These are phyloP conservation scores for Chascanopsetta lugubris DNA, from an alignment of 2,113 vertebrate species.

Conservation along the genomic window DNA sequence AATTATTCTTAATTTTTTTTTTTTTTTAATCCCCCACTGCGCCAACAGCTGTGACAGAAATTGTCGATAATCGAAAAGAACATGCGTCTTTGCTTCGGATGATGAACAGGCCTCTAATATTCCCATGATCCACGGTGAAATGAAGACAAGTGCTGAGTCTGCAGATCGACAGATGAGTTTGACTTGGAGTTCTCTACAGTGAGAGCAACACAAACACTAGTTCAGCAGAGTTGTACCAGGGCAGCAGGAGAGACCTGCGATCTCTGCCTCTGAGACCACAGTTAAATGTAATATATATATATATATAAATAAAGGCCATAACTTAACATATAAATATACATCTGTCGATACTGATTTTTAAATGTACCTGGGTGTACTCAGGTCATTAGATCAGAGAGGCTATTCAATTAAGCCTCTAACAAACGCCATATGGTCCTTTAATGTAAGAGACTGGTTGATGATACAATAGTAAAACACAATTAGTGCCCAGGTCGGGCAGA, in stretches of 20 bases:
- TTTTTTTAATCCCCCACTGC: too few species aligned
- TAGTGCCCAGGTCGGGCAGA: too few species aligned
- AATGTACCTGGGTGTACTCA: not conserved
- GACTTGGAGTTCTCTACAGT: too few species aligned
- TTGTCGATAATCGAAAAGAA: not conserved
- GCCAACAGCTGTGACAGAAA: not conserved
- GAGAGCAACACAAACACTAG: not conserved
- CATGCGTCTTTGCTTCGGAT: too few species aligned
- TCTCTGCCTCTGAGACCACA: not conserved
- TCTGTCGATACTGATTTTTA: not conserved
- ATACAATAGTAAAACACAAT: not conserved
- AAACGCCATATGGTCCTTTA: not conserved
- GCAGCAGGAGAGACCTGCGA: not conserved
- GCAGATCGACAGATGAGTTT: not conserved
- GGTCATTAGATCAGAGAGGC: not conserved
- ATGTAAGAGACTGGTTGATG: not conserved
- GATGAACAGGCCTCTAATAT: not conserved
- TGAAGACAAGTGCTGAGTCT: constrained; percentile 15
- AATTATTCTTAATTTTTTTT: too few species aligned
- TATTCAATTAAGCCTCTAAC: not conserved
- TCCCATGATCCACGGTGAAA: not conserved
- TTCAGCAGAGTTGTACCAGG: not conserved
- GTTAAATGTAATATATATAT: not conserved
- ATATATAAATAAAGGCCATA: too few species aligned
- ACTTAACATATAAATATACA: not conserved